Evolutionary conservation across 2,113 vertebrate genomes (phyloP).

Genomic region (Passer domesticus): DNA sequence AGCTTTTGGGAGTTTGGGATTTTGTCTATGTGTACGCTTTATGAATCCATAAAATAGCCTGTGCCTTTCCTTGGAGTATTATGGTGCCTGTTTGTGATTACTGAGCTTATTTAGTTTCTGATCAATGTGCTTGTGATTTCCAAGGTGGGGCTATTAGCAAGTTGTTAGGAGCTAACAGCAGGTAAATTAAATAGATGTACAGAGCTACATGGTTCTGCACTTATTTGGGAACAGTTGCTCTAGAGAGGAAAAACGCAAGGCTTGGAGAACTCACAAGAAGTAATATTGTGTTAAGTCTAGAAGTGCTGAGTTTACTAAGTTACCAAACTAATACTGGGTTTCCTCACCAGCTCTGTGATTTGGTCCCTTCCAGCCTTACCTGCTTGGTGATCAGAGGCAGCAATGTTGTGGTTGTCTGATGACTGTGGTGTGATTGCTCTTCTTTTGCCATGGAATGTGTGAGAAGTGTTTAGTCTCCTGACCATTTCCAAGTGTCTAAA

Average conservation of each 20-base stretch:
- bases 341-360: background rate
- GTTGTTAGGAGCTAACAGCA: background rate
- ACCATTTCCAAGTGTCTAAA: fast-evolving
- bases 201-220: background rate
- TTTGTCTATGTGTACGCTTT: background rate
- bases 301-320: background rate
- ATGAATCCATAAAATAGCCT: background rate
- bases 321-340: background rate
- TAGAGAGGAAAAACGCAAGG: background rate
- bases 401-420: background rate
- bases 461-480: background rate
- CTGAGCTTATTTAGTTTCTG: slow-evolving; percentile 1
- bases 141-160: background rate
- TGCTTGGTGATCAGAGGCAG: background rate
- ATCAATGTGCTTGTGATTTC: background rate
- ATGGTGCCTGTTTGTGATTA: background rate
- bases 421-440: background rate
- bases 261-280: background rate
- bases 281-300: background rate
- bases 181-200: background rate
- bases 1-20: background rate
- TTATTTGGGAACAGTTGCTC: background rate
- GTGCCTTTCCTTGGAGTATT: background rate
- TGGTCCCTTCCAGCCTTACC: background rate
- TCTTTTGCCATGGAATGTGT: background rate